Evolutionary conservation across 2,797 vertebrate genomes (phyloP).

Genomic region (Sus cebifrons): DNA sequence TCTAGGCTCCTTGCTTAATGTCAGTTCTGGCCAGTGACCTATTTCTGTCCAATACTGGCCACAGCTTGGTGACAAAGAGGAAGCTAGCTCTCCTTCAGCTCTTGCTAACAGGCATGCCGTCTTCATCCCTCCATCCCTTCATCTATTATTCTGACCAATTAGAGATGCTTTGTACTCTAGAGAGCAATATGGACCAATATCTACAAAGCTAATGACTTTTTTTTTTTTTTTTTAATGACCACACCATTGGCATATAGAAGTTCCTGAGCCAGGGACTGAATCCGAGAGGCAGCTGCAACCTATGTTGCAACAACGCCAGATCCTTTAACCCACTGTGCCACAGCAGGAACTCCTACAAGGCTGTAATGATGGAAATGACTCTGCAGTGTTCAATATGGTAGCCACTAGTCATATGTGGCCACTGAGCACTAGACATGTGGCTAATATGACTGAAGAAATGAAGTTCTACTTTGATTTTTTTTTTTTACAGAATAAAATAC

Average conservation of each 20-base stretch:
- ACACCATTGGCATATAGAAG: too few relatives aligned
- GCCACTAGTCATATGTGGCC: background rate
- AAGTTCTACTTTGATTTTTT: conserved; percentile 21
- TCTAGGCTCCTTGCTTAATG: background rate
- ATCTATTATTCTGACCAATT: background rate
- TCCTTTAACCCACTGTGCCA: too few relatives aligned
- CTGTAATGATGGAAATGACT: background rate
- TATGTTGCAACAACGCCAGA: too few relatives aligned
- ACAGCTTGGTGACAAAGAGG: background rate
- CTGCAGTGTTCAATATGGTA: background rate
- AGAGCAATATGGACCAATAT: background rate
- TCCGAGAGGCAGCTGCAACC: too few relatives aligned
- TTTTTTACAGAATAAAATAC: too few relatives aligned
- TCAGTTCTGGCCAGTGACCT: background rate
- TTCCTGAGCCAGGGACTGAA: too few relatives aligned
- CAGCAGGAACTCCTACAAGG: too few relatives aligned
- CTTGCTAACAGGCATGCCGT: background rate
- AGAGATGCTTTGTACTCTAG: background rate
- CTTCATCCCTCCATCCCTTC: too few relatives aligned
- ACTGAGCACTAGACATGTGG: background rate
- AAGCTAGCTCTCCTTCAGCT: background rate
- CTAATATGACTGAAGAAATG: background rate
- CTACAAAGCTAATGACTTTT: too few relatives aligned
- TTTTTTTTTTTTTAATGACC: too few relatives aligned
- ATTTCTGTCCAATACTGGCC: background rate